phyloP scores from a whole-genome alignment of 2,797 vertebrate species.

The Hirundo rustica region DNA sequence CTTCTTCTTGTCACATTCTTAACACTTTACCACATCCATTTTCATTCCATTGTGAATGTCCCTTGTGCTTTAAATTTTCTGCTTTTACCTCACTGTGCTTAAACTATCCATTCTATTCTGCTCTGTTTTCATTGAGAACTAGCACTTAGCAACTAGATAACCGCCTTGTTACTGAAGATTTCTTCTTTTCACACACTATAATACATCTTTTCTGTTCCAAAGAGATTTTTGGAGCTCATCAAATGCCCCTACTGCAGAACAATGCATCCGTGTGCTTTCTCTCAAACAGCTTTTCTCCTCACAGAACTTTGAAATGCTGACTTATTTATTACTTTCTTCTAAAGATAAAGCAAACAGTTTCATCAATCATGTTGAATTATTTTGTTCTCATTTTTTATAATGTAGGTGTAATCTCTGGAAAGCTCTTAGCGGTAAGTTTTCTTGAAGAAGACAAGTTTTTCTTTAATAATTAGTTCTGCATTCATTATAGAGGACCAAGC shows the following conservation, averaged over 20 bases:
- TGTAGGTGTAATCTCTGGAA: background rate
- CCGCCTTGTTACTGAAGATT: slow-evolving; percentile 36
- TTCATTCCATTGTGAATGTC: slow-evolving; percentile 35
- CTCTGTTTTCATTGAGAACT: slow-evolving; percentile 48
- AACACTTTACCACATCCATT: slow-evolving; percentile 22
- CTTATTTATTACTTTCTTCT: slow-evolving; percentile 45
- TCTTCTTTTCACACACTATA: slow-evolving; percentile 49
- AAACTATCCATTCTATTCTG: slow-evolving; percentile 48
- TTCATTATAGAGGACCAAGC: background rate
- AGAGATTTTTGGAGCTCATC: slow-evolving; percentile 53
- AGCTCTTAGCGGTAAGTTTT: background rate
- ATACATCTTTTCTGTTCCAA: slow-evolving; percentile 56
- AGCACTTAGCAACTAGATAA: slow-evolving; percentile 54
- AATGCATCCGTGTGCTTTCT: slow-evolving; percentile 1
- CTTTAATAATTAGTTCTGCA: background rate
- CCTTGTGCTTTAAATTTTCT: slow-evolving; percentile 52
- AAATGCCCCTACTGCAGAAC: slow-evolving; percentile 20
- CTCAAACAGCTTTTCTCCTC: slow-evolving; percentile 42
- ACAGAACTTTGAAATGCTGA: slow-evolving; percentile 29
- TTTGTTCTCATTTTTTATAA: slow-evolving; percentile 9
- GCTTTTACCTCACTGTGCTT: slow-evolving; percentile 34
- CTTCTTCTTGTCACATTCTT: slow-evolving; percentile 36
- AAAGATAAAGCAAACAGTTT: slow-evolving; percentile 49
- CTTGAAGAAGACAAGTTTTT: background rate
- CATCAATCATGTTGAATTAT: slow-evolving; percentile 19